Conservation (phyloP, 2,113 vertebrate genomes). For the Anoura caudifer region DNA sequence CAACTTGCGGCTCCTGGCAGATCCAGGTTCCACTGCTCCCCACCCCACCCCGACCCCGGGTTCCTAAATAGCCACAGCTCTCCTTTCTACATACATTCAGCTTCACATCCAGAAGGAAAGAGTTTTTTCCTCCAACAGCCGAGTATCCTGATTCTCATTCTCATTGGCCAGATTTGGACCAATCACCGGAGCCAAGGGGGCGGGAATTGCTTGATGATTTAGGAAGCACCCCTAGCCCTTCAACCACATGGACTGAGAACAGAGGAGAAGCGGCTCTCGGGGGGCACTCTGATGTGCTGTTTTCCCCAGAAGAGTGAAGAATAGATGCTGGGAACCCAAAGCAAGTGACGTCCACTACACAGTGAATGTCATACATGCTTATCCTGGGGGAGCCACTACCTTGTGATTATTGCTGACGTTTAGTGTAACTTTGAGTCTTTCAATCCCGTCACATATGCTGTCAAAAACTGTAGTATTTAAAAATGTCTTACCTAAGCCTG, state of each 20-base stretch:
- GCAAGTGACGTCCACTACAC: not conserved
- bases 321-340: not conserved
- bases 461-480: not conserved
- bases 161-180: not conserved
- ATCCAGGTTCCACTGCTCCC: not conserved
- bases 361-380: not conserved
- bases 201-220: not conserved
- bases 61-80: not conserved
- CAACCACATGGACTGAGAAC: not conserved
- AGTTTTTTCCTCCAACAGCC: not conserved
- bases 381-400: not conserved
- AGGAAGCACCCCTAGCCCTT: not conserved
- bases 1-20: not conserved
- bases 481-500: not conserved
- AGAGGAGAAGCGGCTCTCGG: not conserved
- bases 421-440: not conserved
- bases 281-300: not conserved
- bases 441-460: not conserved
- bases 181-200: not conserved
- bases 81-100: not conserved
- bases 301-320: not conserved
- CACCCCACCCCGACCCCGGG: accelerated
- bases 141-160: not conserved
- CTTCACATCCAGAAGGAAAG: not conserved
- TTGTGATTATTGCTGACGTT: not conserved